Evolutionary conservation across 1,140 invertebrate genomes (phyloP), one percentile per base, ranked within the genome.

Genomic region (Lamellibrachia luymesi): DNA sequence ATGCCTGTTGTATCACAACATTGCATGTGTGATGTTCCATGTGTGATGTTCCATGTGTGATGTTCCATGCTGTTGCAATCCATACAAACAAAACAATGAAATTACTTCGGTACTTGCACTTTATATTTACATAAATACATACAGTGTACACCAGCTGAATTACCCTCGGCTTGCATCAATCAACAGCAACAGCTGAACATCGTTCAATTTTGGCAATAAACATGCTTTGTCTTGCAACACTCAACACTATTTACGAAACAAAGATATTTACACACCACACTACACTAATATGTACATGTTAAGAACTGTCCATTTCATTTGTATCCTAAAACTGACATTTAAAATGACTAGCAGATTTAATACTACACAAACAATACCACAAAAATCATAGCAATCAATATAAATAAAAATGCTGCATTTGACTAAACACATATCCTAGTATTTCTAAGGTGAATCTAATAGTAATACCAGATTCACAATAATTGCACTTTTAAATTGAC

Each of bases 51-150:
- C 38, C 52, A 56, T 13, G 6, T 56, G 52, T 80, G 64, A 4
- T 80, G 64, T 22, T 80, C 13, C 25, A 80, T 80, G 17, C 25
- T 80, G 64, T 80, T 22, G 25, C 13, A 17, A 80, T 80, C 64
- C 13, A 80, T 22, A 80, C 13, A 80, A 80, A 80, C 64, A 80
- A 80, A 38, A 8, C 7, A 80, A 80, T 10, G 13, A 80, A 80
- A 80, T 80, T 80, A 80, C 64, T 80, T 80, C 25, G 64, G 64
- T 80, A 80, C 64, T 80, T 80, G 64, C 17, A 22, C 64, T 80
- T 80, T 80, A 80, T 80, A 80, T 80, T 80, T 80, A 80, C 64
- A 80, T 80, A 80, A 80, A 80, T 22, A 80, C 64, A 80, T 80
- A 80, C 5, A 17, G 64, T 80, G 25, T 22, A 80, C 64, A 80